These are phyloP conservation scores for Indri indri DNA, from an alignment of 2,113 vertebrate genomes.

Conservation along the genomic window DNA sequence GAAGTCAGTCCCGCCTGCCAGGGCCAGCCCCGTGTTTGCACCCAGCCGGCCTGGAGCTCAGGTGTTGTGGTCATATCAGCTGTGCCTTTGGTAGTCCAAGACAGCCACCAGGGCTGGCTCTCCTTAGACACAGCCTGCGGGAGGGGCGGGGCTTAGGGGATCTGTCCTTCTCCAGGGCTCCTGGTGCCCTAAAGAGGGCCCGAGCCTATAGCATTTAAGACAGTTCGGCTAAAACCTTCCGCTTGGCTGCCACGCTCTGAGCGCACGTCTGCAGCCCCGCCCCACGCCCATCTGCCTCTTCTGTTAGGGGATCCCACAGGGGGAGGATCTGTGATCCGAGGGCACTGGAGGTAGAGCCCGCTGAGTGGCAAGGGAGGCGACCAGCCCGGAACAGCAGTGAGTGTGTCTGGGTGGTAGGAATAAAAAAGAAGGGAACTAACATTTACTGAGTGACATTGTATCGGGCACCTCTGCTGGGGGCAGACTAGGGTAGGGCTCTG, in stretches of 20 bases:
- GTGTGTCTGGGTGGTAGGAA: neutral
- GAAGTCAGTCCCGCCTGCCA: neutral
- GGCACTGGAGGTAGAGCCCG: neutral
- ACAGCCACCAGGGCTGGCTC: neutral
- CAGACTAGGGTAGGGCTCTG: neutral
- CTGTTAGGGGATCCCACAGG: neutral
- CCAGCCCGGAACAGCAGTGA: neutral
- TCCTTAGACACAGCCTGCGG: neutral
- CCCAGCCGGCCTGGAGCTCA: neutral
- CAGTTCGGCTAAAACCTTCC: neutral
- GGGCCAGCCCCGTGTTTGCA: neutral
- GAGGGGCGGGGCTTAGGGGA: no score
- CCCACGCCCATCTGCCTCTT: neutral
- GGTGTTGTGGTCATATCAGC: neutral
- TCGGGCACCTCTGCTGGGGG: neutral
- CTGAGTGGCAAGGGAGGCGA: neutral
- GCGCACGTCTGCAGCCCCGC: neutral
- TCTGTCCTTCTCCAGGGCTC: neutral
- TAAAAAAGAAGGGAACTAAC: neutral
- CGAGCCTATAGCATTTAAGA: neutral
- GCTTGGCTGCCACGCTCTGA: neutral
- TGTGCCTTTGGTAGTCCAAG: neutral
- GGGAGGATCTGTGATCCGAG: neutral
- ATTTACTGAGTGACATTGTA: neutral
- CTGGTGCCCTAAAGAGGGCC: neutral